Evolutionary conservation across 2,797 vertebrate species (phyloP).

Genomic region (Selene dorsalis): DNA sequence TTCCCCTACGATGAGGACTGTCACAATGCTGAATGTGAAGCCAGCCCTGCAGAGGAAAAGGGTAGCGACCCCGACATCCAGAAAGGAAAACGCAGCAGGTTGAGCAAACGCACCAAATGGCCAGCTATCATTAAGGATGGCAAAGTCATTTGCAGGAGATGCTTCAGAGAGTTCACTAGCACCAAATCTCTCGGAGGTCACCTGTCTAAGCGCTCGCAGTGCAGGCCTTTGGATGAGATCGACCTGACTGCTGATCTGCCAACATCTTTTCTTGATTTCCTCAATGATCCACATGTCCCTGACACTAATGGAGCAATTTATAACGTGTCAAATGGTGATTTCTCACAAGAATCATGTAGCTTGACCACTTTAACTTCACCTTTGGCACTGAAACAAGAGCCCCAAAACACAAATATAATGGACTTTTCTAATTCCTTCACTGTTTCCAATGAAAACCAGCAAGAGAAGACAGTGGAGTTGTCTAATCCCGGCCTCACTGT

Average conservation of each 20-base stretch:
- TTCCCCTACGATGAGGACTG: conserved; percentile 79
- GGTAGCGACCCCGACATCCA: conserved; percentile 63
- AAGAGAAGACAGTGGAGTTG: conserved; percentile 61
- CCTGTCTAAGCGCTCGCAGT: conserved; percentile 96
- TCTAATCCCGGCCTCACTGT: conserved; percentile 61
- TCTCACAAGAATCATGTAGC: conserved; percentile 76
- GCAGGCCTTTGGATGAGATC: conserved; percentile 94
- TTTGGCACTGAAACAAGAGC: conserved; percentile 77
- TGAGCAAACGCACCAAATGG: conserved; percentile 96
- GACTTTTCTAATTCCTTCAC: conserved; percentile 68
- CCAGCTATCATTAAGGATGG: conserved; percentile 98
- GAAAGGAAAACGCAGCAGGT: conserved; percentile 86
- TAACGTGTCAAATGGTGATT: conserved; percentile 80
- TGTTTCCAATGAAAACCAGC: conserved; percentile 65
- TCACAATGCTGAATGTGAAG: conserved; percentile 71
- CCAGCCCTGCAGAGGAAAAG: conserved; percentile 73
- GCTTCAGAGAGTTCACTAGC: conserved; percentile 97
- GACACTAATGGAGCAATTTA: conserved; percentile 78
- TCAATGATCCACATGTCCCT: conserved; percentile 93
- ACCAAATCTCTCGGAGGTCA: conserved; percentile 98
- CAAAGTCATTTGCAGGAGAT: conserved; percentile 98
- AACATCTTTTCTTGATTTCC: conserved; percentile 94
- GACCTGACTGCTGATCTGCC: conserved; percentile 93
- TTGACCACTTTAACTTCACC: conserved; percentile 75
- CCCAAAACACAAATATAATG: conserved; percentile 74